phyloP scores from a whole-genome alignment of 2,113 vertebrate genomes.

The Catharus minimus region DNA sequence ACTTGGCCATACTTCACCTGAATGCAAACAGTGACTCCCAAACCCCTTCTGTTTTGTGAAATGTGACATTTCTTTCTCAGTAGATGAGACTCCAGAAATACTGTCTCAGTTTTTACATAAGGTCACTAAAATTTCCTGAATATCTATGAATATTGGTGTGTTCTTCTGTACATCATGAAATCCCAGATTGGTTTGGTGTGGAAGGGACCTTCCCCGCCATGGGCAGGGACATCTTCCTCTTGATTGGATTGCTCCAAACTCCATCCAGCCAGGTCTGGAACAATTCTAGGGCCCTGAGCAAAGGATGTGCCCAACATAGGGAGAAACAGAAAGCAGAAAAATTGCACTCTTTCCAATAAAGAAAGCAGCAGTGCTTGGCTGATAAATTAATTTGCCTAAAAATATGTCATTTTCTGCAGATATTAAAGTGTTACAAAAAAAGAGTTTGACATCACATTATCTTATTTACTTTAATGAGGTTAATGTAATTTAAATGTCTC shows the following conservation, averaged over 20 bases:
- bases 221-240: not conserved
- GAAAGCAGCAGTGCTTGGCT: not conserved
- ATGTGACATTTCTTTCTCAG: not conserved
- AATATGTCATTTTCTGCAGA: not conserved
- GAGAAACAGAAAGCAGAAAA: not conserved
- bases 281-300: not conserved
- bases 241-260: not conserved
- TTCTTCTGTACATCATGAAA: not conserved
- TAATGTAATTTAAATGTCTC: not conserved
- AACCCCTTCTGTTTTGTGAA: rapidly evolving
- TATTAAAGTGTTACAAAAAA: not conserved
- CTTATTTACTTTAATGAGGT: not conserved
- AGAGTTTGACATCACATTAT: not conserved
- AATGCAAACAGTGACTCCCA: not conserved
- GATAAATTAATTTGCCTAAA: not conserved
- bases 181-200: not conserved
- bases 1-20: not conserved
- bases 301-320: rapidly evolving
- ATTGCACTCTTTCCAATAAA: not conserved
- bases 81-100: not conserved
- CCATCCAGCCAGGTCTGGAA: not conserved
- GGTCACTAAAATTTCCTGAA: not conserved
- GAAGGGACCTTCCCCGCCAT: not conserved
- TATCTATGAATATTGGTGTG: rapidly evolving
- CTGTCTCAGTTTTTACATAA: not conserved